These are phyloP conservation scores for Uloborus plumipes DNA, from an alignment of 2,888 invertebrate species.

Conservation along the genomic window DNA sequence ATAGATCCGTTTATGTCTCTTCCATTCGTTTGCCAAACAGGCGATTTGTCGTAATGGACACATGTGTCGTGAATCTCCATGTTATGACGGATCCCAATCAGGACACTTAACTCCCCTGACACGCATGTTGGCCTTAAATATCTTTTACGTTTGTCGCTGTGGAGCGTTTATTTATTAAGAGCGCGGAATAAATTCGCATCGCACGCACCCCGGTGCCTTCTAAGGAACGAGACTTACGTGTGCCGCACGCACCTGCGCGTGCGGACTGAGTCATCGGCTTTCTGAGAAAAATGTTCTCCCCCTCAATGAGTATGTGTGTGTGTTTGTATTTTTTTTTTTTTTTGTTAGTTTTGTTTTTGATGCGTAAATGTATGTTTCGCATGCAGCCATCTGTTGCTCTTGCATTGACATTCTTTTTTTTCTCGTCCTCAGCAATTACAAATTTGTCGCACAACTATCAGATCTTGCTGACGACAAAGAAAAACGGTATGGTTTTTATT, in stretches of 20 bases:
- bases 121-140: constrained; percentile 19
- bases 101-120: neutral
- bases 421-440: too few species aligned
- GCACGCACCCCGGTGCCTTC: constrained; percentile 4
- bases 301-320: neutral
- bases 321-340: neutral
- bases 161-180: constrained; percentile 21
- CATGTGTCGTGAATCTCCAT: too few species aligned
- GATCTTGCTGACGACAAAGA: too few species aligned
- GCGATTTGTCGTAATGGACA: too few species aligned
- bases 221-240: constrained; percentile 21
- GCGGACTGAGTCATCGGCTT: constrained; percentile 19
- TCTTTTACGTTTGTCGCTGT: constrained; percentile 5
- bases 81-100: too few species aligned
- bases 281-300: neutral
- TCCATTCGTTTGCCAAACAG: too few species aligned
- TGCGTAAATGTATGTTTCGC: neutral
- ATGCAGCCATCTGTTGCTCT: constrained; percentile 12
- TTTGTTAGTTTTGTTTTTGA: neutral
- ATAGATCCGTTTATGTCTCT: too few species aligned
- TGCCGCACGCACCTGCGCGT: constrained; percentile 14
- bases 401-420: neutral
- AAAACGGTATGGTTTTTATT: too few species aligned
- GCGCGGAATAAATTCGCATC: constrained; percentile 5
- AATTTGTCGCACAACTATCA: too few species aligned